These are phyloP conservation scores for Dromococcyx pavoninus DNA, from an alignment of 2,797 vertebrate species.

Conservation along the genomic window DNA sequence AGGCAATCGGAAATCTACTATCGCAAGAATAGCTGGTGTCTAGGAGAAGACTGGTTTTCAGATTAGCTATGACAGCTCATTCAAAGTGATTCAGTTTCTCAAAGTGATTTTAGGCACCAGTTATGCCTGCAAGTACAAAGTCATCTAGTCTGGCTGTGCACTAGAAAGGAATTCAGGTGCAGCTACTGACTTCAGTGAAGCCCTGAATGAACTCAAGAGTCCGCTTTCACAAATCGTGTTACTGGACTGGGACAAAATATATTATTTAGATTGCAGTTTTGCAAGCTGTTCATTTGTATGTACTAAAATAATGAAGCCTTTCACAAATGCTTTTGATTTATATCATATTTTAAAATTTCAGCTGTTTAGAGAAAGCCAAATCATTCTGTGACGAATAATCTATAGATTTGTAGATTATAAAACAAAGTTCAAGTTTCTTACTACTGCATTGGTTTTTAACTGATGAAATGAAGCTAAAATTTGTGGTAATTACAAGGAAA, in stretches of 20 bases:
- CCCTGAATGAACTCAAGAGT: background rate
- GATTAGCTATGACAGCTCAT: background rate
- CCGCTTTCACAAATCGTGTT: background rate
- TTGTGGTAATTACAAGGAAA: background rate
- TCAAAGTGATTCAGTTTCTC: background rate
- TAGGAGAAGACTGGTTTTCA: background rate
- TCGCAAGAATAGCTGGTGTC: background rate
- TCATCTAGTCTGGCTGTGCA: background rate
- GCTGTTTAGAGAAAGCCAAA: background rate
- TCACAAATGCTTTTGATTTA: background rate
- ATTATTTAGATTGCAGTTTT: background rate
- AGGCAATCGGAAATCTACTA: conserved; percentile 24
- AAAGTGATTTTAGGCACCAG: background rate
- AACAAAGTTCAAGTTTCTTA: background rate
- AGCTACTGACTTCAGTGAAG: background rate
- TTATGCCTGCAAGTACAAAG: background rate
- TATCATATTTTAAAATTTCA: background rate
- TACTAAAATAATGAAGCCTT: background rate
- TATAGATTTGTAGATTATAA: background rate
- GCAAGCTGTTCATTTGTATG: background rate
- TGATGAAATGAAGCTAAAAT: background rate
- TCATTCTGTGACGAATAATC: background rate
- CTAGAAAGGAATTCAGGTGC: background rate
- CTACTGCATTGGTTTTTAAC: background rate
- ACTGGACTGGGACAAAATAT: background rate